phyloP scores from a whole-genome alignment of 2,888 invertebrate species.

The Mesoligia furuncula region DNA sequence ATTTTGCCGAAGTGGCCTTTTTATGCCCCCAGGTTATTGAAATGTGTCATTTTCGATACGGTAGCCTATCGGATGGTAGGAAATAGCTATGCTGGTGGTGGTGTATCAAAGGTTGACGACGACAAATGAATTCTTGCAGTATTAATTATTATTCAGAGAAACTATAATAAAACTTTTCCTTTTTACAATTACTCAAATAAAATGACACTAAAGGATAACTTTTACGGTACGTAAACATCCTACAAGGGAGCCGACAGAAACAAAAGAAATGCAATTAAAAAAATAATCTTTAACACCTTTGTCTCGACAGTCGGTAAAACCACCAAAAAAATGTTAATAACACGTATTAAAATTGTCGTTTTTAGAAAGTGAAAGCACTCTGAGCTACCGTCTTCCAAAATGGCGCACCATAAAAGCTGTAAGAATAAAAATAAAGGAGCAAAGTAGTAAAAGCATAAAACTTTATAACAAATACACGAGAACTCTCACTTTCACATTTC shows the following conservation, averaged over 20 bases:
- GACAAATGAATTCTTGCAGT: neutral
- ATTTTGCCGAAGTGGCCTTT: no score
- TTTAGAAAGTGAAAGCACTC: conserved; percentile 71
- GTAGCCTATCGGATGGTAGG: no score
- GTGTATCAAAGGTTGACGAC: neutral
- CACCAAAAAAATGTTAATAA: conserved; percentile 22
- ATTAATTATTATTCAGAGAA: neutral
- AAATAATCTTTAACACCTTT: conserved; percentile 16
- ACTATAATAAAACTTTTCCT: neutral
- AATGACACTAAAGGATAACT: neutral
- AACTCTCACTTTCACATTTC: conserved; percentile 83
- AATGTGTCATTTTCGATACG: no score
- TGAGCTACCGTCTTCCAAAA: conserved; percentile 69
- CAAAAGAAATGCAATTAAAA: conserved; percentile 34
- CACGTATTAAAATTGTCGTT: conserved; percentile 52
- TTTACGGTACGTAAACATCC: conserved; percentile 5
- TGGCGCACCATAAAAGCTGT: conserved; percentile 73
- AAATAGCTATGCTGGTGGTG: no score
- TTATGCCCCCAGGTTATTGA: no score
- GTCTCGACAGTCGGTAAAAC: conserved; percentile 11
- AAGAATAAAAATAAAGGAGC: conserved; percentile 71
- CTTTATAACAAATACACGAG: conserved; percentile 60
- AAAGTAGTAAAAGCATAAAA: conserved; percentile 77
- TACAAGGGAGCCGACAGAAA: conserved; percentile 25
- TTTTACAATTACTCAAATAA: conserved; percentile 5